Conservation (phyloP, 2,888 invertebrate genomes). For the Villa cingulata region DNA sequence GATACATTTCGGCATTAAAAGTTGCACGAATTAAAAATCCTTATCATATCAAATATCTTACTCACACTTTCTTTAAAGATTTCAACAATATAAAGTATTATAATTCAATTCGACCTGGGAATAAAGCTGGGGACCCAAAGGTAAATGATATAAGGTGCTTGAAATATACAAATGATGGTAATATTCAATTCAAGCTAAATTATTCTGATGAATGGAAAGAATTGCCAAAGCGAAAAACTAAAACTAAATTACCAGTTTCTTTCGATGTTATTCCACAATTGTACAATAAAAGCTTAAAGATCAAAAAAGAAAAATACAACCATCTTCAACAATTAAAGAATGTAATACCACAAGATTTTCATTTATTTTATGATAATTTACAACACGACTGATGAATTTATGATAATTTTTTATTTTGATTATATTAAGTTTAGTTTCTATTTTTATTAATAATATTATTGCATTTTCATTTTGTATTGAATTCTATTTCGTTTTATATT, state of each 20-base stretch:
- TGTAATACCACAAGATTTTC: not conserved
- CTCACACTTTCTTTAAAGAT: not conserved
- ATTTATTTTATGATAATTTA: constrained; percentile 1
- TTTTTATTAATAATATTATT: too few species aligned
- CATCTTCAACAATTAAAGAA: not conserved
- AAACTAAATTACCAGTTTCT: not conserved
- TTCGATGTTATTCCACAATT: too few species aligned
- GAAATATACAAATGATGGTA: not conserved
- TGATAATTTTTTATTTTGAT: not conserved
- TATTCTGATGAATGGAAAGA: not conserved
- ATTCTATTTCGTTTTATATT: too few species aligned
- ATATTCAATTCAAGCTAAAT: not conserved
- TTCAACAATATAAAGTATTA: not conserved
- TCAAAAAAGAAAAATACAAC: not conserved
- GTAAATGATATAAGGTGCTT: not conserved
- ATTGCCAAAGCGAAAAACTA: not conserved
- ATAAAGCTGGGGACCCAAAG: not conserved
- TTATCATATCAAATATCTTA: not conserved
- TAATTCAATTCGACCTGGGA: not conserved
- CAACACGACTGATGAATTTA: not conserved
- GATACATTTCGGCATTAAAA: not conserved
- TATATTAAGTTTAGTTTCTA: too few species aligned
- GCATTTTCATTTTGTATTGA: too few species aligned
- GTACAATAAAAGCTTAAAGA: not conserved
- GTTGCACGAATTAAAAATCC: not conserved